Percentiles rank a stretch among this genome's conserved stretches.
Evolutionary conservation across 1,140 invertebrate species (phyloP).

Genomic region (Aphidius gifuensis): DNA sequence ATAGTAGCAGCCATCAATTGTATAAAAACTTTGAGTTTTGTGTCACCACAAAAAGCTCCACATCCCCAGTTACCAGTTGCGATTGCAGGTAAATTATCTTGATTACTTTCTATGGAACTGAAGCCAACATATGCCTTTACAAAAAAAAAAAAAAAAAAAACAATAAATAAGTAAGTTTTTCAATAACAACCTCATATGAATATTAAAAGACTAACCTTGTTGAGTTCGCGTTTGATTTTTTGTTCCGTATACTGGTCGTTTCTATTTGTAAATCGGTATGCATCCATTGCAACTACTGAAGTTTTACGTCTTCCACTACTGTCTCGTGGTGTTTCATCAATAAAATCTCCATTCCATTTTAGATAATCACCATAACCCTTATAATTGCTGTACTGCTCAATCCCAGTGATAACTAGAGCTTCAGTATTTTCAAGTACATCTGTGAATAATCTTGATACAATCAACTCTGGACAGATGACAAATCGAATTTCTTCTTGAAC

Average conservation of each 20-base stretch:
- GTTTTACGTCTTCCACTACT: conserved; percentile 68
- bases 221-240: conserved; percentile 73
- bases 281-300: conserved; percentile 88
- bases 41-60: conserved; percentile 88
- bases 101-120: conserved; percentile 38
- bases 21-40: conserved; percentile 80
- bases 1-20: conserved; percentile 85
- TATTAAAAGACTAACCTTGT: conserved; percentile 62
- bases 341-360: conserved; percentile 70
- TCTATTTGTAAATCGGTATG: conserved; percentile 61
- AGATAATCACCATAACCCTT: conserved; percentile 82
- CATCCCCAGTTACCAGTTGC: conserved; percentile 99
- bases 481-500: conserved; percentile 99
- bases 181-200: no score
- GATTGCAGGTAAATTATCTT: conserved; percentile 62
- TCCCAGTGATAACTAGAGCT: conserved; percentile 78
- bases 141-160: no score
- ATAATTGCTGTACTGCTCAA: conserved; percentile 83
- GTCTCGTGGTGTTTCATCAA: conserved; percentile 75
- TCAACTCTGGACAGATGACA: conserved; percentile 91
- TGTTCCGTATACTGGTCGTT: conserved; percentile 60
- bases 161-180: neutral
- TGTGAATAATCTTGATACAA: conserved; percentile 84
- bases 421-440: conserved; percentile 82
- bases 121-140: conserved; percentile 79